phyloP scores from a whole-genome alignment of 2,113 vertebrate genomes.

The Saguinus midas region DNA sequence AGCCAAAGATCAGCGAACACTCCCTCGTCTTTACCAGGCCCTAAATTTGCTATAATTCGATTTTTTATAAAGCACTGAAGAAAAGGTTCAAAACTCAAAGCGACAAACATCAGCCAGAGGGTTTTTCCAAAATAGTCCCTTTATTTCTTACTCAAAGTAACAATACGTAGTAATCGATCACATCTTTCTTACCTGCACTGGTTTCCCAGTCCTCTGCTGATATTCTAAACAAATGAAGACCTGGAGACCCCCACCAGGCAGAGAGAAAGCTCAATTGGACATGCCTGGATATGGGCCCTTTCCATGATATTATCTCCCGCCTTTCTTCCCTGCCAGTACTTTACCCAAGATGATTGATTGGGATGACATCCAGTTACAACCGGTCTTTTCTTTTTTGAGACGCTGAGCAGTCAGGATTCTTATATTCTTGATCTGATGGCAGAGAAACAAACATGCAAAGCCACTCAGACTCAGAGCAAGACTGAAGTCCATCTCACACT shows the following conservation, averaged over 20 bases:
- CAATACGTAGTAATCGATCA: not conserved
- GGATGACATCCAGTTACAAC: not conserved
- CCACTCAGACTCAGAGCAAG: not conserved
- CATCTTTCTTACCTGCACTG: not conserved
- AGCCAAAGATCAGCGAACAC: not conserved
- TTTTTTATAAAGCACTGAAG: not conserved
- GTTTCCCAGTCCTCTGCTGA: conserved; percentile 4
- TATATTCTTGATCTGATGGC: not conserved
- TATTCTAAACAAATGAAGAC: not conserved
- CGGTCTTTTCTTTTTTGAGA: not conserved
- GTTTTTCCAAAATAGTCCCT: not conserved
- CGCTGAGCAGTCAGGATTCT: not conserved
- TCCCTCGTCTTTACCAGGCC: not conserved
- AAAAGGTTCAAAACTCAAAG: not conserved
- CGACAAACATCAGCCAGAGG: not conserved
- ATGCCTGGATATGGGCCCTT: not conserved
- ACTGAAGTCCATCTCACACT: not conserved
- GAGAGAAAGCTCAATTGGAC: not conserved
- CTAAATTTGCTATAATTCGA: not conserved
- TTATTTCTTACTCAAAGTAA: not conserved
- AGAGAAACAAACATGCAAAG: not conserved
- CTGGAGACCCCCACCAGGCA: not conserved
- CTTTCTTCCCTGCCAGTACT: not conserved
- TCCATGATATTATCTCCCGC: not conserved
- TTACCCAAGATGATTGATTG: not conserved